A percentile compares a stretch with the other conserved stretches of the same genome.
Conservation (phyloP, 1,140 invertebrate species). For the Bombus pascuorum region DNA sequence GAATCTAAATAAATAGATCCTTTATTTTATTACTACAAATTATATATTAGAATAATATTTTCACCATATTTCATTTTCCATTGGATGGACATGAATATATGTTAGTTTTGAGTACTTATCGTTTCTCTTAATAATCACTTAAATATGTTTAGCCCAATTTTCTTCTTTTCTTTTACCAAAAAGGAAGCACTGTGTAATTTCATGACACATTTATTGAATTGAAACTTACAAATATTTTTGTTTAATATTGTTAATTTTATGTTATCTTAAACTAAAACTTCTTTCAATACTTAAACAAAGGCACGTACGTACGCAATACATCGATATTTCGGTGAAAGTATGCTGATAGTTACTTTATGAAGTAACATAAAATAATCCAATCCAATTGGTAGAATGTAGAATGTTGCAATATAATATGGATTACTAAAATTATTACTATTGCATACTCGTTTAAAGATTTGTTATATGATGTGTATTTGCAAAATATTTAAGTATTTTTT, state of each 20-base stretch:
- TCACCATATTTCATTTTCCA: background rate
- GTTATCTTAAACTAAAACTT: conserved; percentile 37
- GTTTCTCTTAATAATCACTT: conserved; percentile 25
- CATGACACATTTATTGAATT: conserved; percentile 44
- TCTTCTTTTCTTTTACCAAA: conserved; percentile 9
- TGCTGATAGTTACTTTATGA: conserved; percentile 20
- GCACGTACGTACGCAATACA: conserved; percentile 41
- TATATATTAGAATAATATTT: conserved; percentile 59
- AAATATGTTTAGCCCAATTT: background rate
- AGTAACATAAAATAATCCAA: conserved; percentile 28
- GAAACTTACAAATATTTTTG: conserved; percentile 40
- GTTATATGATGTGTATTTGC: conserved; percentile 2
- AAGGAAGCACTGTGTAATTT: conserved; percentile 47
- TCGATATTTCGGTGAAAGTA: conserved; percentile 26
- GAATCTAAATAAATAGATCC: conserved; percentile 43
- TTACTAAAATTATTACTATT: conserved; percentile 30
- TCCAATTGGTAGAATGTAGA: conserved; percentile 13
- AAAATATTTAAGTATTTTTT: conserved; percentile 37
- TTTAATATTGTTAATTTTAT: conserved; percentile 37
- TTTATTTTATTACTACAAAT: conserved; percentile 48
- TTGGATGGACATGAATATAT: background rate
- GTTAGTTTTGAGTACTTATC: background rate
- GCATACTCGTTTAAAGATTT: conserved; percentile 9
- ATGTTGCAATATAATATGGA: conserved; percentile 3
- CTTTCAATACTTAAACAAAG: conserved; percentile 49